These are phyloP conservation scores for Meloidogyne exigua DNA, from an alignment of 1,140 invertebrate species.

Conservation along the genomic window DNA sequence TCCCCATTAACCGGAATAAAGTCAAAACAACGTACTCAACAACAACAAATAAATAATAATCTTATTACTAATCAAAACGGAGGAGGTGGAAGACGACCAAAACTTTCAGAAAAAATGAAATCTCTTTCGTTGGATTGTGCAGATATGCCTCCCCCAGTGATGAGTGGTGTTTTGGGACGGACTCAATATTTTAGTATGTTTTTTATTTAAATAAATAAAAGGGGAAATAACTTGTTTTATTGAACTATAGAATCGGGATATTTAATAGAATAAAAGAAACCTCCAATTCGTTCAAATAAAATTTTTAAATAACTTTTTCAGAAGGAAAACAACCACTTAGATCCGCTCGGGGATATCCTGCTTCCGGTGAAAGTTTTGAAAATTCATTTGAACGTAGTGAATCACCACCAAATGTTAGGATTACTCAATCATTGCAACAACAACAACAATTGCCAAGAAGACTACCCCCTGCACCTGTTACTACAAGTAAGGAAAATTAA, in stretches of 20 bases:
- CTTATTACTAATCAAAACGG: not conserved
- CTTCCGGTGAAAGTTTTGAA: conserved; percentile 40
- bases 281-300: no score
- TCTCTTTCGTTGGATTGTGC: conserved; percentile 62
- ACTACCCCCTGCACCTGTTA: not conserved
- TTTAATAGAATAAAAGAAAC: no score
- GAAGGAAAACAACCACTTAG: conserved; percentile 42
- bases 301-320: no score
- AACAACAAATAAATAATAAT: conserved; percentile 14
- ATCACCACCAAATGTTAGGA: conserved; percentile 29
- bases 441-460: not conserved
- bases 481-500: no score
- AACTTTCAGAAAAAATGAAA: conserved; percentile 63
- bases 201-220: conserved; percentile 3
- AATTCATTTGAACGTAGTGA: conserved; percentile 45
- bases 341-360: conserved; percentile 39
- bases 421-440: not conserved
- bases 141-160: conserved; percentile 59
- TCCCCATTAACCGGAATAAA: not conserved
- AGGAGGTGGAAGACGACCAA: conserved; percentile 52
- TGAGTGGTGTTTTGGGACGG: conserved; percentile 15
- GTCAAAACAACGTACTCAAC: not conserved
- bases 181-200: conserved; percentile 18
- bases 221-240: no score
- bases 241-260: no score